Evolutionary conservation across 2,797 vertebrate genomes (phyloP), one percentile per base, ranked within the genome.

Genomic region (Enteromius thamalakanensis): DNA sequence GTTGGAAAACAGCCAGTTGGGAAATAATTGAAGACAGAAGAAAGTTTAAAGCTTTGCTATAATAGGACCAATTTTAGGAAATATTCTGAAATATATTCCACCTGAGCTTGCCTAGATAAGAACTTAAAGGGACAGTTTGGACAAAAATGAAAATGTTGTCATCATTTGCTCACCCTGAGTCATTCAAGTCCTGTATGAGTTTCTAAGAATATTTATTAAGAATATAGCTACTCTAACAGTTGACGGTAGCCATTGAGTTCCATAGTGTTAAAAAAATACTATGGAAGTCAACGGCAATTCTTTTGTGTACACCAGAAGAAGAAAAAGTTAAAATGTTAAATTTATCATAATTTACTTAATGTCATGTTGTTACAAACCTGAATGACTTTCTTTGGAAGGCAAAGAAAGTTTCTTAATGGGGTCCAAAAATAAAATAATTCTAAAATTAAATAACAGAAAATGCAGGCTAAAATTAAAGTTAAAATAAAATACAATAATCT

Each of bases 41-140:
- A 72, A 34, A 51, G 42, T 62, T 23, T 37, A 60, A 70, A 49
- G 53, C 47, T 34, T 68, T 15, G 15, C 49, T 69, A 5, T 32
- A 45, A 45, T 47, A 15, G 79, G 19, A 71, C 23, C 11, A 42
- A 60, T 42, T 62, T 45, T n/a, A 53, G 10, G 49, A 74, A 74
- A 53, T n/a, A 53, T 74, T 19, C 6, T n/a, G 47, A 74, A 74
- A 74, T 53, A 34, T 14, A 74, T 34, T 74, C 26, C 69, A 70
- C 17, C 42, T 26, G 7, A 45, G 23, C 21, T 23, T 70, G n/a
- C 40, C 15, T 19, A 71, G 23, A 49, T 11, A 17, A 72, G 70
- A 72, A 32, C 3, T 12, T 51, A 21, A 72, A 32, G 17, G 17
- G 10, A 19, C 29, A 21, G 8, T 72, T 72, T 26, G 21, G 4